A percentile compares a stretch with the other conserved stretches of the same genome.
Conservation (phyloP, 2,797 vertebrate species). For the Crenichthys baileyi region DNA sequence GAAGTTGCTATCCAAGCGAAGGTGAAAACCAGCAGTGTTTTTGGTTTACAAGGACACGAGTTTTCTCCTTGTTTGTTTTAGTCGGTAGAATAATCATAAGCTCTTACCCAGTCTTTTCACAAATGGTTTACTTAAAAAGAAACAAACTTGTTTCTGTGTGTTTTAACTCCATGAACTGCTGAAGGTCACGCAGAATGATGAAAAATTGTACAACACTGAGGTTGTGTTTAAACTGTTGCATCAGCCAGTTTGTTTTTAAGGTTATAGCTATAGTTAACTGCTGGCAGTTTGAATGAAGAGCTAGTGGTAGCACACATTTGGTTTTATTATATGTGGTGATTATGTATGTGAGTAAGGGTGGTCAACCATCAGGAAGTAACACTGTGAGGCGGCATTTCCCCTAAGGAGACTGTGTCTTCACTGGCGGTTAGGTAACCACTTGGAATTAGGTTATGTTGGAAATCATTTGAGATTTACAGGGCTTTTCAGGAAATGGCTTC, state of each 20-base stretch:
- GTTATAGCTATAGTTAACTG: constrained; percentile 5
- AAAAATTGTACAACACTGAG: neutral
- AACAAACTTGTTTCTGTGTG: neutral
- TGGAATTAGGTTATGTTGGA: constrained; percentile 16
- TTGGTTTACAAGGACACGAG: too few relatives aligned
- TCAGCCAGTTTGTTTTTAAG: constrained; percentile 1
- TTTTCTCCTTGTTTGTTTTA: too few relatives aligned
- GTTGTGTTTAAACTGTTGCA: neutral
- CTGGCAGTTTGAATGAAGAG: neutral
- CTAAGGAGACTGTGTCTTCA: neutral
- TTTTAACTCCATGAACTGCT: neutral
- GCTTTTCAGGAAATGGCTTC: neutral
- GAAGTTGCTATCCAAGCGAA: too few relatives aligned
- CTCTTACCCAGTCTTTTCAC: neutral
- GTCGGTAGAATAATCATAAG: too few relatives aligned
- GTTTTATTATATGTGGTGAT: neutral
- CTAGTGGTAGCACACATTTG: neutral
- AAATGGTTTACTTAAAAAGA: neutral
- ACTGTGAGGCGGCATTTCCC: neutral
- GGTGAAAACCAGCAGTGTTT: too few relatives aligned
- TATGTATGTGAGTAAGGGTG: neutral
- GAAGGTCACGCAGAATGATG: constrained; percentile 1
- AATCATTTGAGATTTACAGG: constrained; percentile 1
- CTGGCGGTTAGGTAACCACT: constrained; percentile 27
- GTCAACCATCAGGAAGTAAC: constrained; percentile 2